Evolutionary conservation across 2,113 vertebrate species (phyloP).

Genomic region (Heptranchias perlo): DNA sequence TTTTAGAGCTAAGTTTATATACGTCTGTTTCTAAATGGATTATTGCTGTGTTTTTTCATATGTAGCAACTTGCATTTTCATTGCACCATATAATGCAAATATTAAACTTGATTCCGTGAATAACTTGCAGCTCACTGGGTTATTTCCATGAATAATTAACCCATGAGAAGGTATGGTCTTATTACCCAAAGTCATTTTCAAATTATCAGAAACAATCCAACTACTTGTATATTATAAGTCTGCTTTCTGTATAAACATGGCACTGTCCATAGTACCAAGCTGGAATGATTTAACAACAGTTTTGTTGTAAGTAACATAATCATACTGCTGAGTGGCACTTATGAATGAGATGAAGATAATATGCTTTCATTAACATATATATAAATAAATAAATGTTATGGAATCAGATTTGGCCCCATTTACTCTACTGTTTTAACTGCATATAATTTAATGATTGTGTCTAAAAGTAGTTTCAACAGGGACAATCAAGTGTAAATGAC

Average conservation of each 20-base stretch:
- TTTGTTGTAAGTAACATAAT: background rate
- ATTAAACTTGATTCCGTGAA: background rate
- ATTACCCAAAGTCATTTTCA: background rate
- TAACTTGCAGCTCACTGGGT: background rate
- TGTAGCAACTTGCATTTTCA: background rate
- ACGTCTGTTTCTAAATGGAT: background rate
- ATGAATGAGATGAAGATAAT: background rate
- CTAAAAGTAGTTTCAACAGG: background rate
- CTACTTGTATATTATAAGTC: background rate
- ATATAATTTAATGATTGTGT: background rate
- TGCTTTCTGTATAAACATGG: background rate
- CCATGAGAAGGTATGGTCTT: background rate
- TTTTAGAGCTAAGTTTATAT: background rate
- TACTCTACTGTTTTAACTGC: background rate
- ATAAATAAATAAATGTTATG: background rate
- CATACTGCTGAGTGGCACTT: background rate
- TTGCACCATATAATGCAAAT: background rate
- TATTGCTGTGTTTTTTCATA: background rate
- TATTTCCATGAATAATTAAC: background rate
- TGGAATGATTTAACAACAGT: background rate
- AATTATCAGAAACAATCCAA: background rate
- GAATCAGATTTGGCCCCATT: background rate
- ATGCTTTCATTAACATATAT: background rate
- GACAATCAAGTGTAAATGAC: background rate
- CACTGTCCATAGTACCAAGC: background rate